Percentiles rank a stretch among this genome's conserved stretches.
phyloP scores from a whole-genome alignment of 2,888 invertebrate genomes.

The Brenthis daphne region DNA sequence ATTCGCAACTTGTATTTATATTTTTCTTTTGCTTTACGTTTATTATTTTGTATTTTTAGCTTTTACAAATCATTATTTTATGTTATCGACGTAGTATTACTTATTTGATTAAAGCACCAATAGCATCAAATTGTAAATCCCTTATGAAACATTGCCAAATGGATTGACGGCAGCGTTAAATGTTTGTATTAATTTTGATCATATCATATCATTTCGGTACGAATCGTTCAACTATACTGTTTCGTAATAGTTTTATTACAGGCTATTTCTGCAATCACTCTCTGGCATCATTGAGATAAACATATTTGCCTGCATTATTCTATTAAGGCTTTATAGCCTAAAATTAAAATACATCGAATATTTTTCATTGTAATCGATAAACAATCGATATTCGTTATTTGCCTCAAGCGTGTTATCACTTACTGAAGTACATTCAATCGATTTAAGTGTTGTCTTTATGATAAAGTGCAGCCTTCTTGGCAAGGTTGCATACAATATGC shows the following conservation, averaged over 20 bases:
- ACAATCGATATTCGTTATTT: neutral
- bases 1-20: no score
- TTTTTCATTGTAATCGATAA: neutral
- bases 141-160: slow-evolving; percentile 47
- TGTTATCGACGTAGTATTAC: slow-evolving; percentile 1
- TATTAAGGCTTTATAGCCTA: neutral
- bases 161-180: slow-evolving; percentile 55
- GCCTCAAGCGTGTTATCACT: slow-evolving; percentile 1
- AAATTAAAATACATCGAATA: neutral
- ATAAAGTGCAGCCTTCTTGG: slow-evolving; percentile 50
- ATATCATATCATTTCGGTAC: slow-evolving; percentile 34
- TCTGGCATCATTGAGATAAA: no score
- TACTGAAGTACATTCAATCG: slow-evolving; percentile 20
- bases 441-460: slow-evolving; percentile 42
- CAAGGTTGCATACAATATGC: slow-evolving; percentile 51
- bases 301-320: no score
- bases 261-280: no score
- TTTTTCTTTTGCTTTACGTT: no score
- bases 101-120: slow-evolving; percentile 16
- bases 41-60: no score
- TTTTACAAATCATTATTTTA: no score
- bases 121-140: slow-evolving; percentile 14
- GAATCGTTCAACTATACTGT: neutral
- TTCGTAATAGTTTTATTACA: no score
- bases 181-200: slow-evolving; percentile 39